A percentile compares a stretch with the other conserved stretches of the same genome.
Conservation (phyloP, 1,140 invertebrate species). For the Hyphantria cunea region DNA sequence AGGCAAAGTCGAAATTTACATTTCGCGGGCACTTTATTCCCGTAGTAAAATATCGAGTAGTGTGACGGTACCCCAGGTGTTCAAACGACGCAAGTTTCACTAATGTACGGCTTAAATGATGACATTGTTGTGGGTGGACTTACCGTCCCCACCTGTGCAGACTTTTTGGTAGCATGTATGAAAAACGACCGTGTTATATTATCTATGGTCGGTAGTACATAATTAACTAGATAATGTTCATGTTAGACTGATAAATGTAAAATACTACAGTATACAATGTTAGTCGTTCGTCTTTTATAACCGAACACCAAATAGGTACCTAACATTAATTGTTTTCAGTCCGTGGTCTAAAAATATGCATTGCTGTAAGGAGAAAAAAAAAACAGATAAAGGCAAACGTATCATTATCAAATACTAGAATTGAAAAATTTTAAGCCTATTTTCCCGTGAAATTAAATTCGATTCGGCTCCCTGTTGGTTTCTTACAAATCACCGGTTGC, state of each 20-base stretch:
- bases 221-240: background rate
- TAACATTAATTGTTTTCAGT: background rate
- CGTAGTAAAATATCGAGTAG: slow-evolving; percentile 67
- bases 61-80: slow-evolving; percentile 66
- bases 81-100: slow-evolving; percentile 74
- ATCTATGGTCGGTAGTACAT: slow-evolving; percentile 12
- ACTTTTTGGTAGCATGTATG: slow-evolving; percentile 13
- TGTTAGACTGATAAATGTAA: background rate
- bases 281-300: too few relatives aligned
- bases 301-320: background rate
- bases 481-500: slow-evolving; percentile 67
- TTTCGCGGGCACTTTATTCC: slow-evolving; percentile 44
- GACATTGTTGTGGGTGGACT: slow-evolving; percentile 57
- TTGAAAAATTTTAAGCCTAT: slow-evolving; percentile 40
- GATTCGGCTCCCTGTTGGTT: slow-evolving; percentile 50
- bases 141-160: slow-evolving; percentile 17
- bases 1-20: slow-evolving; percentile 37
- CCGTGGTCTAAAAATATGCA: background rate
- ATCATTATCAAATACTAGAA: slow-evolving; percentile 35
- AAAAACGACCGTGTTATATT: slow-evolving; percentile 19
- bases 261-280: too few relatives aligned
- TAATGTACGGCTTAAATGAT: slow-evolving; percentile 78
- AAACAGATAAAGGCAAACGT: background rate
- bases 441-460: slow-evolving; percentile 43
- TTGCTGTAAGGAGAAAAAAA: background rate